Evolutionary conservation across 2,888 invertebrate species (phyloP).

Genomic region (Agrotis exclamationis): DNA sequence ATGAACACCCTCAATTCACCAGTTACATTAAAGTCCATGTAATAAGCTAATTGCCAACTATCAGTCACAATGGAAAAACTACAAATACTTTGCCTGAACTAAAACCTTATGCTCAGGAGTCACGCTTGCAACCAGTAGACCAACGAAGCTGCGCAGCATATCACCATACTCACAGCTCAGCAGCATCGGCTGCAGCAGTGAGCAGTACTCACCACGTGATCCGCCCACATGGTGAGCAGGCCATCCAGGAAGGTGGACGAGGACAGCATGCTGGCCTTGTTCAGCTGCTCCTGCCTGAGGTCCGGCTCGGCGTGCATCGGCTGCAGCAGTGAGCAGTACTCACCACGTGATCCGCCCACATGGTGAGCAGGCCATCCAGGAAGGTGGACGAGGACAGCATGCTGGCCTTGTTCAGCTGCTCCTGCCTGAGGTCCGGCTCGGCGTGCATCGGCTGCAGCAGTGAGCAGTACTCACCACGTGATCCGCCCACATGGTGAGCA

Average conservation of each 20-base stretch:
- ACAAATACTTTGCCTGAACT: too few species aligned
- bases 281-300: constrained; percentile 98
- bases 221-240: constrained; percentile 98
- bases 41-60: too few species aligned
- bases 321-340: constrained; percentile 97
- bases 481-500: constrained; percentile 98
- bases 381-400: constrained; percentile 97
- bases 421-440: constrained; percentile 98
- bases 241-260: constrained; percentile 98
- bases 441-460: constrained; percentile 99
- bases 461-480: constrained; percentile 97
- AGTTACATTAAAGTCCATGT: too few species aligned
- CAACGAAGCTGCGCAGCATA: too few species aligned
- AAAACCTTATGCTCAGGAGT: too few species aligned
- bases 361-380: constrained; percentile 97
- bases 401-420: constrained; percentile 99
- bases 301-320: constrained; percentile 99
- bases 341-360: constrained; percentile 98
- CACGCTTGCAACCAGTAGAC: too few species aligned
- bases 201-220: constrained; percentile 94
- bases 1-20: too few species aligned
- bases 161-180: too few species aligned
- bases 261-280: constrained; percentile 98
- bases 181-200: too few species aligned
- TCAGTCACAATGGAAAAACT: too few species aligned